These are phyloP conservation scores for Phania funesta DNA, from an alignment of 2,888 invertebrate genomes.

Conservation along the genomic window DNA sequence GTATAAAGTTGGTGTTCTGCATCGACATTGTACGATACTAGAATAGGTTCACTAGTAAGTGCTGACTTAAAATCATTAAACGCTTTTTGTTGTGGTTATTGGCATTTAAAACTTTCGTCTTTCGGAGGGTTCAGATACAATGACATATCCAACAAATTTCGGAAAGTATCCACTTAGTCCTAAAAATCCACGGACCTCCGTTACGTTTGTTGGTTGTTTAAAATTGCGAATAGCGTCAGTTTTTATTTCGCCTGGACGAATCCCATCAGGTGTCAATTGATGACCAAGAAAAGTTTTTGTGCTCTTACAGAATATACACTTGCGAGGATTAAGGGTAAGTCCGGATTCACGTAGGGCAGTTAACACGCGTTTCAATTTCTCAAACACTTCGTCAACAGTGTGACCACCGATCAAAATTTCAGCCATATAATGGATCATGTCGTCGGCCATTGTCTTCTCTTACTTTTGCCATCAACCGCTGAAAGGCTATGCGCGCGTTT, in stretches of 20 bases:
- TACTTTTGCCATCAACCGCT: neutral
- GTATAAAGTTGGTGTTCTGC: constrained; percentile 48
- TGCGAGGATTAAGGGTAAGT: neutral
- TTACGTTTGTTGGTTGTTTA: neutral
- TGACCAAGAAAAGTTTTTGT: constrained; percentile 2
- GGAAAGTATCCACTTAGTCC: constrained; percentile 57
- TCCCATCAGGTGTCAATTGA: no score
- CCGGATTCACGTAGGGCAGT: neutral
- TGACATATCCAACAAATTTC: constrained; percentile 41
- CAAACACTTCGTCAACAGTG: constrained; percentile 3
- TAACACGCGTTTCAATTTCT: constrained; percentile 16
- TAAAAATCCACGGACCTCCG: no score
- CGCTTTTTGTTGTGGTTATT: neutral
- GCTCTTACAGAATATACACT: neutral
- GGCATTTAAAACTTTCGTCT: neutral
- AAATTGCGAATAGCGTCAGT: constrained; percentile 29
- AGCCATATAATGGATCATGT: no score
- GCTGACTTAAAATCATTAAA: constrained; percentile 28
- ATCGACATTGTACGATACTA: constrained; percentile 23
- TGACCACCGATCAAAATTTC: neutral
- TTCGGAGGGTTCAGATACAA: constrained; percentile 46
- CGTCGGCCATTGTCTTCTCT: no score
- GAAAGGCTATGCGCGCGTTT: constrained; percentile 16
- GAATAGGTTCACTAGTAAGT: constrained; percentile 2
- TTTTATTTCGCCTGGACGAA: constrained; percentile 47